Base-by-base conservation (phyloP, 2,888 invertebrate species). In the Tuta absoluta region DNA sequence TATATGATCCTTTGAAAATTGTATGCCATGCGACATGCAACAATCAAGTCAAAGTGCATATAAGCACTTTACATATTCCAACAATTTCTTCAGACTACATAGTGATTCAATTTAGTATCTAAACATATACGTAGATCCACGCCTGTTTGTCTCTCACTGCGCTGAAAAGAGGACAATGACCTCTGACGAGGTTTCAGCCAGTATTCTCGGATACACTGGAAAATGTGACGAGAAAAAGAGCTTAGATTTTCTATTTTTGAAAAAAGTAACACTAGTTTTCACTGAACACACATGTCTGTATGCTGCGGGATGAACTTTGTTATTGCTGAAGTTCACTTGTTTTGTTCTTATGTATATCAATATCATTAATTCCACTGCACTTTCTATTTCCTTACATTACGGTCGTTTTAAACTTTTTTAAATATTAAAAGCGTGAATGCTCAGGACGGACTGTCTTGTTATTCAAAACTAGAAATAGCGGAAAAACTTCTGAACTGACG, bases 221-320 rank as follows among this genome's bases (percentile, higher is more conserved):
- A 58, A 58, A 58, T 38, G 37, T n/a, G 59, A 59, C 38, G 59
- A 59, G 41, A 65, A 38, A 33, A 37, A 38, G 23, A 38, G 33
- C 21, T 58, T 14, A 17, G 19, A 41, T 59, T 38, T 38, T 37
- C 56, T 19, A 17, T 28, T 17, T 24, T 24, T 24, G 12, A 28
- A 28, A 56, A 56, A 28, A 56, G 17, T 7, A 56, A 56, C 33
- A n/a, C 21, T 41, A 21, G 11, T 10, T 41, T 33, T 33, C 33
- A 33, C 33, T 38, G 19, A 41, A 37, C 5, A 38, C 33, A 14
- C 19, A 17, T 8, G 17, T 38, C 38, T 58, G 21, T 23, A 23
- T 23, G 11, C 23, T 21, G 51, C 21, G 23, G 21, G 21, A 3
- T 23, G 14, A 10, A 53, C 23, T 23, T 53, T 11, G 14, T 45